Evolutionary conservation across 2,113 vertebrate species (phyloP).

Genomic region (Carassius gibelio): DNA sequence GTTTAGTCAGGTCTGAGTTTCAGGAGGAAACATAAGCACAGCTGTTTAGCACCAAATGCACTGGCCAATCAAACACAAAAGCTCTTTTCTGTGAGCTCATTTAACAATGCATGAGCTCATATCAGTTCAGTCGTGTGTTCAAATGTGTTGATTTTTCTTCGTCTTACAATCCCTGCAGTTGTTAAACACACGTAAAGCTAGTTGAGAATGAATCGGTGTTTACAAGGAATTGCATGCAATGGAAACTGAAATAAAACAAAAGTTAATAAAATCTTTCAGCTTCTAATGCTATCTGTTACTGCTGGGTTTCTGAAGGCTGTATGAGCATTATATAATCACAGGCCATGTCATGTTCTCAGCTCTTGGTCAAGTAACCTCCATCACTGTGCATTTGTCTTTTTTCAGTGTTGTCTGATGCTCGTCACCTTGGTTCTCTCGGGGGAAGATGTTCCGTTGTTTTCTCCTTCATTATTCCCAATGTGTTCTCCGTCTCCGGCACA

Average conservation of each 20-base stretch:
- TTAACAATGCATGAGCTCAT: not conserved
- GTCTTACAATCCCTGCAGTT: not conserved
- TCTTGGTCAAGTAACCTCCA: constrained; percentile 2
- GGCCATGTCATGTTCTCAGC: not conserved
- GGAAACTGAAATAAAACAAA: not conserved
- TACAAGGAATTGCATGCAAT: not conserved
- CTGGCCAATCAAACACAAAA: not conserved
- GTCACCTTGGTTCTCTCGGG: not conserved
- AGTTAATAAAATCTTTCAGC: not conserved
- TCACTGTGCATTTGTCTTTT: not conserved
- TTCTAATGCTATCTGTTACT: not conserved
- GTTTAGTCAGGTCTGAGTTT: not conserved
- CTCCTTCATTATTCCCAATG: constrained; percentile 14
- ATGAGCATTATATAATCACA: not conserved
- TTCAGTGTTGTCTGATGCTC: not conserved
- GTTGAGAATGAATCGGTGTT: not conserved
- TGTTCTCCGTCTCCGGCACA: not conserved
- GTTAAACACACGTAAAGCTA: not conserved
- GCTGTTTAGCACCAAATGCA: not conserved
- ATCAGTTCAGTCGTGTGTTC: not conserved
- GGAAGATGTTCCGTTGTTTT: constrained; percentile 44
- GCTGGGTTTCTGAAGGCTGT: not conserved
- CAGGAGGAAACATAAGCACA: not conserved
- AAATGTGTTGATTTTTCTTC: not conserved
- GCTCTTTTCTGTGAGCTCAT: not conserved